phyloP scores from a whole-genome alignment of 2,888 invertebrate genomes.

The Lacanobia wlatinum region DNA sequence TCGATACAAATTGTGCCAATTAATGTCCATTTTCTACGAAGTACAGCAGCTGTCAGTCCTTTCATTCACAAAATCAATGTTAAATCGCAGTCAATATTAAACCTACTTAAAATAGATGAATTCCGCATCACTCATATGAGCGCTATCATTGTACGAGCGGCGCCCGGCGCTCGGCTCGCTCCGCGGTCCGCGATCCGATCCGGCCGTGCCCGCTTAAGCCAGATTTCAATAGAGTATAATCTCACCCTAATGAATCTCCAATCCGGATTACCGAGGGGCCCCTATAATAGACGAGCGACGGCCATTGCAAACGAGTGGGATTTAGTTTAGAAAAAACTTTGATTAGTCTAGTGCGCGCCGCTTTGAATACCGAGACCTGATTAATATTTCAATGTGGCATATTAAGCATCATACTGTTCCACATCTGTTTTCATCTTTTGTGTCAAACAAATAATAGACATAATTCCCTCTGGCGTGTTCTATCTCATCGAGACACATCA shows the following conservation, averaged over 20 bases:
- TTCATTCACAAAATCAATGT: conserved; percentile 19
- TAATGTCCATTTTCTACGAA: background rate
- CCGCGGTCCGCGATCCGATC: conserved; percentile 71
- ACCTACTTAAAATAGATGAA: conserved; percentile 55
- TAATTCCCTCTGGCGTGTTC: conserved; percentile 26
- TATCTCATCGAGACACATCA: conserved; percentile 50
- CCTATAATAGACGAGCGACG: conserved; percentile 84
- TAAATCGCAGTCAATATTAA: conserved; percentile 41
- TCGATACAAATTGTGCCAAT: background rate
- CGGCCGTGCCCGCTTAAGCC: conserved; percentile 83
- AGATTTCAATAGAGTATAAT: conserved; percentile 91
- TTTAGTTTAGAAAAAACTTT: conserved; percentile 87
- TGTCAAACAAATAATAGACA: conserved; percentile 40
- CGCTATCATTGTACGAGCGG: conserved; percentile 56
- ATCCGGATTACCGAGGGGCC: conserved; percentile 89
- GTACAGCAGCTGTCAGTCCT: background rate
- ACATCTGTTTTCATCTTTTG: conserved; percentile 36
- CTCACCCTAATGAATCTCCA: conserved; percentile 91
- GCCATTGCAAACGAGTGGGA: conserved; percentile 83
- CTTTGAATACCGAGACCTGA: conserved; percentile 54
- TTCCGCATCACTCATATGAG: conserved; percentile 52
- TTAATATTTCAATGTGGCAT: conserved; percentile 31
- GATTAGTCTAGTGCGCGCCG: conserved; percentile 79
- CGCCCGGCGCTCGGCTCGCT: conserved; percentile 34
- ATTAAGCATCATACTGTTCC: conserved; percentile 13